These are phyloP conservation scores for Drosophila picticornis DNA, from an alignment of 2,888 invertebrate species.

Conservation along the genomic window DNA sequence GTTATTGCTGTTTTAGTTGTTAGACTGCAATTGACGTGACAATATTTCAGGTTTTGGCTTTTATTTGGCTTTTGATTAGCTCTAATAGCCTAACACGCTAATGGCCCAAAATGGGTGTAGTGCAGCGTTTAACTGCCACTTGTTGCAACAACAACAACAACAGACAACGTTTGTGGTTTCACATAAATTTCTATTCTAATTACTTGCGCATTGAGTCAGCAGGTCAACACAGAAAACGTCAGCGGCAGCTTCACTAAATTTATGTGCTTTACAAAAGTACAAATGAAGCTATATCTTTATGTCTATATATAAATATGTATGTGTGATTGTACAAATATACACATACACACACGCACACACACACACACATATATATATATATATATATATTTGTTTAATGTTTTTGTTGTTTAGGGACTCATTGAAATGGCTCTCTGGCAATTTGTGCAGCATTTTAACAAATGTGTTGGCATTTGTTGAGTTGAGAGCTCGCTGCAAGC, in stretches of 20 bases:
- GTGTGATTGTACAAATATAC: background rate
- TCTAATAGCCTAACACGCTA: conserved; percentile 65
- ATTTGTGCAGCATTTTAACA: conserved; percentile 57
- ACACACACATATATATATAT: conserved; percentile 6
- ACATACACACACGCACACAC: background rate
- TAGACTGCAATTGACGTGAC: conserved; percentile 30
- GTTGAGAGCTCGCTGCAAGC: conserved; percentile 34
- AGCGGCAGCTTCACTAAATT: conserved; percentile 55
- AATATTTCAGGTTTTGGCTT: conserved; percentile 59
- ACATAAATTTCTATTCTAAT: conserved; percentile 75
- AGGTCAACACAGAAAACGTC: conserved; percentile 35
- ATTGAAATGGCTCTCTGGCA: conserved; percentile 38
- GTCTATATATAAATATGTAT: conserved; percentile 20
- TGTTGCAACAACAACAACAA: conserved; percentile 53
- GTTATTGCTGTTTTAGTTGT: conserved; percentile 19
- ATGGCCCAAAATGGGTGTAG: conserved; percentile 13
- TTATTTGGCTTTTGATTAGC: conserved; percentile 80
- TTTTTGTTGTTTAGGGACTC: conserved; percentile 14
- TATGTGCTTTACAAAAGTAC: conserved; percentile 55
- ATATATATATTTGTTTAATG: conserved; percentile 4
- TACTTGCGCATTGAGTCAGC: conserved; percentile 64
- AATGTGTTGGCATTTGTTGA: conserved; percentile 55
- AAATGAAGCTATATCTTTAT: background rate
- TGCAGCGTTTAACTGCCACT: conserved; percentile 47
- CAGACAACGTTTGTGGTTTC: conserved; percentile 6